Evolutionary conservation across 2,797 vertebrate genomes (phyloP).

Genomic region (Pogoniulus pusillus): DNA sequence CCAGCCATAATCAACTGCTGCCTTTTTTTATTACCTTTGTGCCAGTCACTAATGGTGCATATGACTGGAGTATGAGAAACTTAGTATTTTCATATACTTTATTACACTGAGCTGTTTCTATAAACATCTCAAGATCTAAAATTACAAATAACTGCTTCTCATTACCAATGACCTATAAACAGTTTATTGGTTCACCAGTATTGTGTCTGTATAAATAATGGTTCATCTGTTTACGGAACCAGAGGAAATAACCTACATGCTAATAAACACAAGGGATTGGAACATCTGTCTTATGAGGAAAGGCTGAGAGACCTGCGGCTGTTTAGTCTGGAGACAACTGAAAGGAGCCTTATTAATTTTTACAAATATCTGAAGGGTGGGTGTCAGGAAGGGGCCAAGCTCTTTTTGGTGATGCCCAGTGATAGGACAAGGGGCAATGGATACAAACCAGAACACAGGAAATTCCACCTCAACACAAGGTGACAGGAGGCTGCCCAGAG

Average conservation of each 20-base stretch:
- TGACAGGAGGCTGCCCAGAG: too few relatives aligned
- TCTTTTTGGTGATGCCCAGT: too few relatives aligned
- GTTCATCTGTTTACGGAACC: slow-evolving; percentile 20
- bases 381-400: too few relatives aligned
- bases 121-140: slow-evolving; percentile 43
- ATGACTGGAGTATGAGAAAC: slow-evolving; percentile 1
- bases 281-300: too few relatives aligned
- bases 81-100: slow-evolving; percentile 24
- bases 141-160: slow-evolving; percentile 56
- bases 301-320: too few relatives aligned
- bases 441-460: too few relatives aligned
- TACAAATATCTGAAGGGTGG: too few relatives aligned
- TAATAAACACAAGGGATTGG: not conserved
- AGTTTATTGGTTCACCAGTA: slow-evolving; percentile 57
- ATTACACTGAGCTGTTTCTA: not conserved
- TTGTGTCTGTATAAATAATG: slow-evolving; percentile 39
- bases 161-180: slow-evolving; percentile 60
- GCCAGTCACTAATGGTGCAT: not conserved
- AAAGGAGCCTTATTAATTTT: too few relatives aligned
- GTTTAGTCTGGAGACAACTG: too few relatives aligned
- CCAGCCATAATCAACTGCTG: not conserved
- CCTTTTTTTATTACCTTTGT: not conserved
- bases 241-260: not conserved
- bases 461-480: too few relatives aligned
- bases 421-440: too few relatives aligned